Base-by-base conservation (phyloP, 2,797 vertebrate species). In the Siniperca undulata region DNA sequence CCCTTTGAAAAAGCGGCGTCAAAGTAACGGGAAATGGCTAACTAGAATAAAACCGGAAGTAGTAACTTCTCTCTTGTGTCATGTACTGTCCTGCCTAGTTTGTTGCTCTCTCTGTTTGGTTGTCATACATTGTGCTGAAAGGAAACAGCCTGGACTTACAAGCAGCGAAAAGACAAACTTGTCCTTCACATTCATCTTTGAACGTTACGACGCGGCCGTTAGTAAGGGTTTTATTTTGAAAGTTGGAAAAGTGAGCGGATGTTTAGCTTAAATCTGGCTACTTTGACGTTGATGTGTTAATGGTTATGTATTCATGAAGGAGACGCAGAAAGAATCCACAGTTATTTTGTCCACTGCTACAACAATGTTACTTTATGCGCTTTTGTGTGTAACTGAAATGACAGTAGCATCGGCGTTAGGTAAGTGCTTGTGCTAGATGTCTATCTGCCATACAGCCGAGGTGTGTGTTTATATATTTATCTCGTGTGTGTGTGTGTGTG, bases 201-300 rank as follows among this genome's bases (percentile, higher is more conserved):
- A 9, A 19, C 17, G 4, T 20, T 24, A 0, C 1, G 0, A 44
- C 19, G 2, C 30, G 0, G 14, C 12, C 0, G 1, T 53, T 46
- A 10, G 2, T 0, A 0, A 0, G 17, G 0, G 0, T 74, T 90
- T 94, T 94, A 94, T 86, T 94, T 89, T 93, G 94, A 92, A 90
- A 88, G 66, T 42, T 14, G 1, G 0, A 0, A 58, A 86, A 86
- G 61, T 52, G 40, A 86, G 80, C 92, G 93, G 93, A 94, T 83
- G 82, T 84, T 74, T 58, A 40, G 50, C 9, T 72, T 24, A 30
- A 83, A 77, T 79, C 0, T 40, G 62, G 58, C 7, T 16, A 2
- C 3, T 30, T 92, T 93, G 48, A 84, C 77, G 38, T 44, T 20
- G 81, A 2, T 61, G 65, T 78, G 83, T 84, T 81, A 67, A 88